Base-by-base conservation (phyloP, 2,113 vertebrate genomes). In the Odontophorus gujanensis region DNA sequence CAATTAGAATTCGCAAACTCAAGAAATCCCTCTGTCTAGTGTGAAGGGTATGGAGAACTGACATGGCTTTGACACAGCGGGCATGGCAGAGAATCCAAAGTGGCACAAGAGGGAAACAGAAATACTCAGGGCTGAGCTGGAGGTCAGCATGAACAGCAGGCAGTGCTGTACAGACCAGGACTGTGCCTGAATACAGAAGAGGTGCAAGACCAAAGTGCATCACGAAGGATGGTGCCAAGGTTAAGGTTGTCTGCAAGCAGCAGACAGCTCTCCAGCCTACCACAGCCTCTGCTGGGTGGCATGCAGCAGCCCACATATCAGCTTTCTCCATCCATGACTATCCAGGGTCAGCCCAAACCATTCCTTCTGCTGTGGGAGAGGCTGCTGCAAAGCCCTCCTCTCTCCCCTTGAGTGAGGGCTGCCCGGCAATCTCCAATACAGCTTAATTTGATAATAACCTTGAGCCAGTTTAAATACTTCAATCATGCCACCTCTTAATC, bases 401-500 rank as follows among this genome's bases (percentile, higher is more conserved):
- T 82, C 87, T 93, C 76, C 65, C 85, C 63, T 63, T 91, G 89
- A 95, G 72, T 87, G 93, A 90, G 0, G 6, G 87, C 91, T 96
- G 91, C 87, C 95, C 96, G 68, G 79, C 63, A 42, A 90, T 85
- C 93, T 95, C 93, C 93, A 85, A 4, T 42, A 43, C 87, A 78
- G 94, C 89, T 93, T 97, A 95, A 95, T 92, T 92, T 95, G 91
- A 91, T 97, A 96, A 97, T 89, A 95, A 81, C 87, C 68, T 91
- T 96, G 95, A 97, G 93, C 89, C 87, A 95, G 75, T 95, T 95
- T 97, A 95, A 96, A 96, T 71, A 87, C 88, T 95, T 97, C 96
- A 95, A 77, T 96, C 96, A 95, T 61, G 82, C 58, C 86, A 95
- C 93, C 93, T 95, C 91, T 90, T 97, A 95, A 96, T 97, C 94